These are phyloP conservation scores for Hylaeus anthracinus DNA, from an alignment of 1,140 invertebrate genomes.

Conservation along the genomic window DNA sequence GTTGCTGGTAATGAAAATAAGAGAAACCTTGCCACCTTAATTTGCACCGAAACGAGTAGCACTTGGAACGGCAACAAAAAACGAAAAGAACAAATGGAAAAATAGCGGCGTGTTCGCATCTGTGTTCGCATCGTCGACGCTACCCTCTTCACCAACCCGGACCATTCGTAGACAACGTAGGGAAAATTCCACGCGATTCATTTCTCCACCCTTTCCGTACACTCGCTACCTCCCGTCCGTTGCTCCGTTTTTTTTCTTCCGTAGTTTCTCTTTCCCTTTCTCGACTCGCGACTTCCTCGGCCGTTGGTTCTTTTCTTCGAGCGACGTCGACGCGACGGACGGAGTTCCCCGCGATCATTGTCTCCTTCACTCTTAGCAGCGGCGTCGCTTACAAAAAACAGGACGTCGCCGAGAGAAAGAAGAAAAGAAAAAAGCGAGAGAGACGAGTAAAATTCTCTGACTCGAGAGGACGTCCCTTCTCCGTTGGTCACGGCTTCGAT, in stretches of 20 bases:
- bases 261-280: neutral
- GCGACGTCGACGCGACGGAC: constrained; percentile 24
- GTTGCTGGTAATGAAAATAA: no score
- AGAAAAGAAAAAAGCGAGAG: neutral
- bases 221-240: constrained; percentile 22
- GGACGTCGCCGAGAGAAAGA: constrained; percentile 26
- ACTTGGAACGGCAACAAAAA: no score
- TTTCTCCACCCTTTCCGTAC: constrained; percentile 37
- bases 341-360: constrained; percentile 48
- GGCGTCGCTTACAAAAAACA: constrained; percentile 8
- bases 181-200: constrained; percentile 40
- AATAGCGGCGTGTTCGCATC: no score
- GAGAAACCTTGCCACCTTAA: no score
- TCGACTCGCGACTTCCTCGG: constrained; percentile 7
- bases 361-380: constrained; percentile 28
- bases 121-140: neutral
- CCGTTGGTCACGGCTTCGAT: neutral
- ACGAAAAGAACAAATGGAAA: no score
- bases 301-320: constrained; percentile 34
- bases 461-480: neutral
- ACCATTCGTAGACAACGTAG: constrained; percentile 1
- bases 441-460: constrained; percentile 23
- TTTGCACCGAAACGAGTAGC: no score
- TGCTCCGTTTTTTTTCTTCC: constrained; percentile 22
- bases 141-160: neutral